Evolutionary conservation across 1,140 invertebrate genomes (phyloP).

Genomic region (Scaptomyza hsui): DNA sequence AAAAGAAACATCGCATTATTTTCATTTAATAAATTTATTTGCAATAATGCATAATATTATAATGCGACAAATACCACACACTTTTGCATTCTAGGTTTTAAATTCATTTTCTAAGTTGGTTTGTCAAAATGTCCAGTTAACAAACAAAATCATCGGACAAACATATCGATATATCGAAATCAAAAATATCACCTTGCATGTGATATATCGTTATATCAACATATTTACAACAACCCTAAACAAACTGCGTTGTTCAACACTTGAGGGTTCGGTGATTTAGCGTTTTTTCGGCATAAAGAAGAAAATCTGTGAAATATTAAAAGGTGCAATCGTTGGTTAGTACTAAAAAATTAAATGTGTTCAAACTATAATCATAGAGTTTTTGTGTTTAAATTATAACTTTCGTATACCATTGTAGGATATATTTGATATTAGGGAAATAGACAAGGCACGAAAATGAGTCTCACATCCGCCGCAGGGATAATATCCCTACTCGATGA

Average conservation of each 20-base stretch:
- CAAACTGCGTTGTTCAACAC: constrained; percentile 40
- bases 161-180: background rate
- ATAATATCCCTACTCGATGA: constrained; percentile 98
- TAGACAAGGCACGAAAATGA: constrained; percentile 69
- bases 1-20: too few relatives aligned
- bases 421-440: constrained; percentile 51
- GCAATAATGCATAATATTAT: too few relatives aligned
- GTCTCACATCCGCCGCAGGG: constrained; percentile 89
- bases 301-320: constrained; percentile 59
- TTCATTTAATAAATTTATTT: too few relatives aligned
- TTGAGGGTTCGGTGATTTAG: constrained; percentile 68
- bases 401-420: constrained; percentile 52
- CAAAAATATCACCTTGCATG: too few relatives aligned
- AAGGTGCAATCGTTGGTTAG: constrained; percentile 68
- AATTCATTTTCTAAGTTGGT: too few relatives aligned
- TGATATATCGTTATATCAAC: background rate
- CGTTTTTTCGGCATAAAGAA: constrained; percentile 78
- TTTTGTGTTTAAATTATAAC: constrained; percentile 45
- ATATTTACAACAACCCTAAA: constrained; percentile 12
- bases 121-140: too few relatives aligned
- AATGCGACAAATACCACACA: too few relatives aligned
- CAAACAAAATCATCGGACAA: background rate
- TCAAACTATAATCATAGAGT: constrained; percentile 1
- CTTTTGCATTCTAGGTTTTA: too few relatives aligned
- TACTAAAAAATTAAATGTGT: constrained; percentile 29